phyloP scores from a whole-genome alignment of 2,888 invertebrate genomes.

The Troilus luridus region DNA sequence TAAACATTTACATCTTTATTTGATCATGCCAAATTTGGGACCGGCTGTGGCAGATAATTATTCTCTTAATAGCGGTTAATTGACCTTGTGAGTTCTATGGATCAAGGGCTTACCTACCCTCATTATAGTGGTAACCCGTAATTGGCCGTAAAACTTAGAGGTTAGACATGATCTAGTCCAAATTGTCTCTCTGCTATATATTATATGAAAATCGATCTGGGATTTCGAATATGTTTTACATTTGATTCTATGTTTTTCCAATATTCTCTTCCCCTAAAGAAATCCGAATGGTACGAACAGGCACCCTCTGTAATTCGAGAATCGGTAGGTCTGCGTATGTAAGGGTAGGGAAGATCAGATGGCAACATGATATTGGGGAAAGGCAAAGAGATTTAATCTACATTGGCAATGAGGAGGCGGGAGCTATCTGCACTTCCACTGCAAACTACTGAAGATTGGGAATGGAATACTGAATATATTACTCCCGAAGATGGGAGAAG shows the following conservation, averaged over 20 bases:
- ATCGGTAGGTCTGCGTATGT: neutral
- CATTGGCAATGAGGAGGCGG: neutral
- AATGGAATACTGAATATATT: conserved; percentile 38
- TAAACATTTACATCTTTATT: no score
- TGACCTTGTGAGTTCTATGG: no score
- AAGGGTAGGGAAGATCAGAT: neutral
- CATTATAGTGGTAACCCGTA: no score
- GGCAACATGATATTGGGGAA: neutral
- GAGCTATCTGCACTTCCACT: neutral
- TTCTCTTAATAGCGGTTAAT: no score
- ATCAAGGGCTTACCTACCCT: no score
- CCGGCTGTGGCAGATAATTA: no score
- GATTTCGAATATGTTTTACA: no score
- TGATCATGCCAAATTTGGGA: no score
- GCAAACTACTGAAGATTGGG: neutral
- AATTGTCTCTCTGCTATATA: no score
- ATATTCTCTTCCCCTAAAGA: neutral
- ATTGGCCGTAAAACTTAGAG: no score
- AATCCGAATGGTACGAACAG: neutral
- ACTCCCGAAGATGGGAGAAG: neutral
- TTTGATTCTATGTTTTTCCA: neutral
- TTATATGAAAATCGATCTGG: no score
- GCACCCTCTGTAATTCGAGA: neutral
- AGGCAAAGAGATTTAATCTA: conserved; percentile 2
- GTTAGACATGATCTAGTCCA: no score